Conservation (phyloP, 2,113 vertebrate species). For the Picathartes gymnocephalus region DNA sequence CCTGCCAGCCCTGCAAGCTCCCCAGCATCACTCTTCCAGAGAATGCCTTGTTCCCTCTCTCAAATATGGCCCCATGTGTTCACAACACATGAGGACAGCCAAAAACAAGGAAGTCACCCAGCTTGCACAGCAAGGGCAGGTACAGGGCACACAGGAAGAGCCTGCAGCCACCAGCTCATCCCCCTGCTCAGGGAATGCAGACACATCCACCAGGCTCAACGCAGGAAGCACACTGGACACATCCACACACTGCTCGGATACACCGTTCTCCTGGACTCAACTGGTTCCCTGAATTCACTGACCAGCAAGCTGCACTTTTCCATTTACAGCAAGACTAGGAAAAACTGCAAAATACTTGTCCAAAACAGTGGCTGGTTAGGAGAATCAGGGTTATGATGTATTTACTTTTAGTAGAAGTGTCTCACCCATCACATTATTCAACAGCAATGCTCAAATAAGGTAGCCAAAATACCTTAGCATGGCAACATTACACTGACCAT, state of each 20-base stretch:
- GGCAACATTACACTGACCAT: background rate
- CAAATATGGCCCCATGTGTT: accelerated
- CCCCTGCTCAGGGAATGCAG: background rate
- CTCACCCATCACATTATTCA: conserved; percentile 11
- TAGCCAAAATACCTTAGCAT: conserved; percentile 5
- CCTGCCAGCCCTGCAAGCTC: accelerated
- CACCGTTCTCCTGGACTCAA: background rate
- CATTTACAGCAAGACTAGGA: background rate
- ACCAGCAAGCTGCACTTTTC: background rate
- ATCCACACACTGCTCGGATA: accelerated
- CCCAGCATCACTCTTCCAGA: background rate
- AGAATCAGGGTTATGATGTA: background rate
- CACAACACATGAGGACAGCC: accelerated
- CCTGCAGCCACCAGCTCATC: accelerated
- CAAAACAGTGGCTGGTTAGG: background rate
- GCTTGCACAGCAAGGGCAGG: accelerated
- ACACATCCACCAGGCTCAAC: accelerated
- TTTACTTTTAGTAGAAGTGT: background rate
- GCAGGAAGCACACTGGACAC: background rate
- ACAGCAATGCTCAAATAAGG: background rate
- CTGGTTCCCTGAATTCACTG: background rate
- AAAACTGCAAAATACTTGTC: background rate
- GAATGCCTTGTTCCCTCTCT: background rate
- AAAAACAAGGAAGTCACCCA: accelerated
- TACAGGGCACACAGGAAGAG: accelerated